Evolutionary conservation across 1,140 invertebrate species (phyloP).

Genomic region (Anthonomus grandis): DNA sequence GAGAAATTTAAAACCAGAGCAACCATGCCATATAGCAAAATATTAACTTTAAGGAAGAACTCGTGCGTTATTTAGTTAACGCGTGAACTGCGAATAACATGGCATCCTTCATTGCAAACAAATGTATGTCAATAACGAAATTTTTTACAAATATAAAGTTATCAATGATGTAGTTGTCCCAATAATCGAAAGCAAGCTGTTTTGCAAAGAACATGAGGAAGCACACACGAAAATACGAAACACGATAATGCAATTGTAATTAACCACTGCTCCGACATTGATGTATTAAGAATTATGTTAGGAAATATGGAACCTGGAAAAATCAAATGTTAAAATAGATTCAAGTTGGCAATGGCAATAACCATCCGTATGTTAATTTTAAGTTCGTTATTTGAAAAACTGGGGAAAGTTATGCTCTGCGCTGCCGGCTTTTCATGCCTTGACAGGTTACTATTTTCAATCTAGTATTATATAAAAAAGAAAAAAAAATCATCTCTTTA

Average conservation of each 20-base stretch:
- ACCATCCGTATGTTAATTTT: too few species aligned
- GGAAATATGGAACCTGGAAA: too few species aligned
- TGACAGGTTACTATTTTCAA: slow-evolving; percentile 50
- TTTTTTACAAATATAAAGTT: slow-evolving; percentile 14
- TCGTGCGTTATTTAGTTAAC: too few species aligned
- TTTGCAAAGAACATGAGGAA: slow-evolving; percentile 40
- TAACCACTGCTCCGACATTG: slow-evolving; percentile 34
- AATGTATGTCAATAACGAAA: slow-evolving; percentile 17
- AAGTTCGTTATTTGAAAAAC: slow-evolving; percentile 34
- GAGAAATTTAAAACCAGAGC: too few species aligned
- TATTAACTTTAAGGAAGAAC: too few species aligned
- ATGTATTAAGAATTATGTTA: too few species aligned
- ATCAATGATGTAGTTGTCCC: slow-evolving; percentile 9
- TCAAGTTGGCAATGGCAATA: too few species aligned
- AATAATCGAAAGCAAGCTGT: slow-evolving; percentile 25
- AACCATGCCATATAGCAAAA: too few species aligned
- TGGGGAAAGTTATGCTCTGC: slow-evolving; percentile 35
- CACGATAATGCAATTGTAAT: slow-evolving; percentile 30
- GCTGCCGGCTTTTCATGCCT: slow-evolving; percentile 45
- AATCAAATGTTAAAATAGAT: too few species aligned
- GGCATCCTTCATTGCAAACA: slow-evolving; percentile 26
- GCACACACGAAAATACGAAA: slow-evolving; percentile 40
- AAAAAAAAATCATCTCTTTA: slow-evolving; percentile 36
- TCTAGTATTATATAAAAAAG: slow-evolving; percentile 41
- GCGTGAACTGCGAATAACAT: slow-evolving; percentile 26